These are phyloP conservation scores for Portevinia maculata DNA, from an alignment of 2,888 invertebrate species.

Conservation along the genomic window DNA sequence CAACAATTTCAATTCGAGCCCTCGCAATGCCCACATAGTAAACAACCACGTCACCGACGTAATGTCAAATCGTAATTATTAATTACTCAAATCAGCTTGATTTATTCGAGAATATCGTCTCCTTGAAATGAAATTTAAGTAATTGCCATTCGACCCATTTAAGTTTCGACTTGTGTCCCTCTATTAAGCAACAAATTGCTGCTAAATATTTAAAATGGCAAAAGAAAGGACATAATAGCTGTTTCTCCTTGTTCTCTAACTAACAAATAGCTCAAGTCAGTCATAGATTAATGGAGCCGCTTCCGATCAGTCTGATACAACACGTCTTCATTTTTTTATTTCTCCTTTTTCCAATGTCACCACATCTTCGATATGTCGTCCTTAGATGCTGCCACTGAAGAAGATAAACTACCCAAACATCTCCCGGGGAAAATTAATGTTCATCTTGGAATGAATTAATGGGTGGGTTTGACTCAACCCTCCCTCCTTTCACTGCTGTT, in stretches of 20 bases:
- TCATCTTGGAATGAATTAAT: conserved; percentile 56
- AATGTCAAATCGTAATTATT: neutral
- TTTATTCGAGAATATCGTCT: conserved; percentile 18
- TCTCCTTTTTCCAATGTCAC: conserved; percentile 56
- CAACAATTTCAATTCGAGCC: no score
- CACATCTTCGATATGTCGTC: conserved; percentile 51
- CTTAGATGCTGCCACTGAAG: conserved; percentile 36
- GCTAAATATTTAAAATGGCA: conserved; percentile 65
- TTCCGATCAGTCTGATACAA: conserved; percentile 76
- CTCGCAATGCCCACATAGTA: no score
- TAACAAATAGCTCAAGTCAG: conserved; percentile 59
- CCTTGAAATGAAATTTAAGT: conserved; percentile 22
- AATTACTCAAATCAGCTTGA: conserved; percentile 51
- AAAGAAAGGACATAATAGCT: conserved; percentile 17
- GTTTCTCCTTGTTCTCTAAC: neutral
- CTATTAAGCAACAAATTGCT: conserved; percentile 66
- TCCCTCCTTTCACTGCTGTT: neutral
- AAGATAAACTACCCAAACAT: conserved; percentile 69
- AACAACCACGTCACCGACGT: no score
- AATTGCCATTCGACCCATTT: conserved; percentile 35
- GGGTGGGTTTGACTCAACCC: conserved; percentile 16
- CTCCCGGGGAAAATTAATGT: conserved; percentile 62
- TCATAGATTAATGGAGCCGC: conserved; percentile 67
- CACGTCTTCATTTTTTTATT: conserved; percentile 75
- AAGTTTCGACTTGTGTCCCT: conserved; percentile 20